Percentiles rank a stretch among this genome's conserved stretches.
These are phyloP conservation scores for Scaptodrosophila latifasciaeformis DNA, from an alignment of 2,888 invertebrate genomes.

Conservation along the genomic window DNA sequence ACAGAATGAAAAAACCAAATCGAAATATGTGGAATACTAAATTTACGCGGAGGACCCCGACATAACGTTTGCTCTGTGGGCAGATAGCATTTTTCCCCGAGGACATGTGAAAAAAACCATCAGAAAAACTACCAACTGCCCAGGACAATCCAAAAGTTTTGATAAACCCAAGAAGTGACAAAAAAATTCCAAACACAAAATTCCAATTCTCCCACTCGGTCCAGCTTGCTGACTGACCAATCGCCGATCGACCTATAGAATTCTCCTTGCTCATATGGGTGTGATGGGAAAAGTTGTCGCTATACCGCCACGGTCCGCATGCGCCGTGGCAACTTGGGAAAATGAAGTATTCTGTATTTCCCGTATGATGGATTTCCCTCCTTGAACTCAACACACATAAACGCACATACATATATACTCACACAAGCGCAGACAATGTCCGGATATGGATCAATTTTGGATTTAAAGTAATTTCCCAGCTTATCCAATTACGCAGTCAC, in stretches of 20 bases:
- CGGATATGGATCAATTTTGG: constrained; percentile 55
- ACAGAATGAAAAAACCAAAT: constrained; percentile 42
- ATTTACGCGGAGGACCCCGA: too few species aligned
- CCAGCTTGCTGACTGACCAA: constrained; percentile 29
- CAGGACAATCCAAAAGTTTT: constrained; percentile 58
- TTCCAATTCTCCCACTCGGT: constrained; percentile 36
- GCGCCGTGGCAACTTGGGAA: constrained; percentile 23
- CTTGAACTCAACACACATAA: constrained; percentile 24
- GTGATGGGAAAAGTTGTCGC: constrained; percentile 40
- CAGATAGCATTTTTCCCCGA: constrained; percentile 29
- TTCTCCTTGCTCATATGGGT: constrained; percentile 34
- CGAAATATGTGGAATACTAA: constrained; percentile 22
- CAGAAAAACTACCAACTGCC: constrained; percentile 35
- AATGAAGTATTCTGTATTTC: constrained; percentile 45
- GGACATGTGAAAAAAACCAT: constrained; percentile 45
- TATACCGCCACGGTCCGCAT: constrained; percentile 43
- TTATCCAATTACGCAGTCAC: constrained; percentile 73
- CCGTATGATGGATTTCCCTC: constrained; percentile 57
- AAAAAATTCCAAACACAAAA: constrained; percentile 53
- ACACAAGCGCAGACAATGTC: constrained; percentile 16
- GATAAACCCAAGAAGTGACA: constrained; percentile 39
- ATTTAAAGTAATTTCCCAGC: constrained; percentile 64
- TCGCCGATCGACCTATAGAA: constrained; percentile 23
- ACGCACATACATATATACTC: constrained; percentile 8
- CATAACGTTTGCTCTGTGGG: too few species aligned